Conservation (phyloP, 2,113 vertebrate species). For the Edolisoma coerulescens region DNA sequence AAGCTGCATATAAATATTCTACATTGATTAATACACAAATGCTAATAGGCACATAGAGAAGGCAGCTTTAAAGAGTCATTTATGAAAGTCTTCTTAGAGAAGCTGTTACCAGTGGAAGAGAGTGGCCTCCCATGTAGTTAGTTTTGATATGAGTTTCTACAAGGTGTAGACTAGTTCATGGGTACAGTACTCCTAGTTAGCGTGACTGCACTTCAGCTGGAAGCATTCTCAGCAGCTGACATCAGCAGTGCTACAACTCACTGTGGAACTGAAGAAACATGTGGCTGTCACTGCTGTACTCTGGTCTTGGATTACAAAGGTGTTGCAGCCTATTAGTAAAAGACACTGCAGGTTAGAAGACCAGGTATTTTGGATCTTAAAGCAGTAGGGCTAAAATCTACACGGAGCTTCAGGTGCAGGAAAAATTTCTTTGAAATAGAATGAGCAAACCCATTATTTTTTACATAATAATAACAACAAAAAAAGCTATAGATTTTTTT, state of each 20-base stretch:
- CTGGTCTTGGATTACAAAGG: background rate
- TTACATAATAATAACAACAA: background rate
- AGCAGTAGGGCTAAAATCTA: background rate
- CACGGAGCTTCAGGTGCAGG: background rate
- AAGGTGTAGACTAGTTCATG: background rate
- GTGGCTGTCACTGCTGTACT: background rate
- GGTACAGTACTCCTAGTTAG: background rate
- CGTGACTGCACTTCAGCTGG: background rate
- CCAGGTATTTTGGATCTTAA: background rate
- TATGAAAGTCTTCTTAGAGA: background rate
- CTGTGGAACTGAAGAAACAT: background rate
- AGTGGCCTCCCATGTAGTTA: background rate
- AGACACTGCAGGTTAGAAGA: background rate
- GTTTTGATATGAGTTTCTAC: background rate
- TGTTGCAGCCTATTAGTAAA: background rate
- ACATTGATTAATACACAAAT: background rate
- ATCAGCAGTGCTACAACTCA: background rate
- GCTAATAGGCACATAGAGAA: background rate
- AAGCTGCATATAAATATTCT: constrained; percentile 16
- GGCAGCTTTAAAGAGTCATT: background rate
- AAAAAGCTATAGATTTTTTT: too few species aligned
- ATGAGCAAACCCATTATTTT: background rate
- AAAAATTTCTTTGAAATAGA: background rate
- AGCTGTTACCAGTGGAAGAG: background rate
- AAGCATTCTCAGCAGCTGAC: background rate